A percentile compares a stretch with the other conserved stretches of the same genome.
Evolutionary conservation across 2,888 invertebrate genomes (phyloP).

Genomic region (Trilocha varians): DNA sequence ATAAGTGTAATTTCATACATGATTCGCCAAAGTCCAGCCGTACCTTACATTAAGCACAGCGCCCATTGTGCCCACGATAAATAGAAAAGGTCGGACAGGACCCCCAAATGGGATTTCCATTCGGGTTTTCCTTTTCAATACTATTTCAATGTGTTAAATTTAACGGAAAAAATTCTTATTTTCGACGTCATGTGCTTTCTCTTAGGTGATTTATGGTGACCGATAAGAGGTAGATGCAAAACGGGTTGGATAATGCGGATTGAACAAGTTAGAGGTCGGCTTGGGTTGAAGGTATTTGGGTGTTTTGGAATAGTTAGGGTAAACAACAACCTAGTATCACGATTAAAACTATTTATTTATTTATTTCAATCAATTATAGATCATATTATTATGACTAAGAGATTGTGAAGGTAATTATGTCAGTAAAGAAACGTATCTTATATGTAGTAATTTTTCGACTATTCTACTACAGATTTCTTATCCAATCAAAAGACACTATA

Average conservation of each 20-base stretch:
- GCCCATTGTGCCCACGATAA: conserved; percentile 31
- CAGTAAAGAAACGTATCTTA: too few species aligned
- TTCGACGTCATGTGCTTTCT: conserved; percentile 18
- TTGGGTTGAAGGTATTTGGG: neutral
- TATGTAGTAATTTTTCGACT: too few species aligned
- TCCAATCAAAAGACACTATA: too few species aligned
- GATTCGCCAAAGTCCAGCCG: conserved; percentile 28
- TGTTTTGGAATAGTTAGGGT: neutral
- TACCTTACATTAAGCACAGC: conserved; percentile 24
- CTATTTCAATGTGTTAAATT: conserved; percentile 63
- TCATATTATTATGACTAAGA: too few species aligned
- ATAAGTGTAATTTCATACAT: conserved; percentile 41
- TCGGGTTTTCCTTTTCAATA: conserved; percentile 34
- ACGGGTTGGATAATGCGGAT: neutral
- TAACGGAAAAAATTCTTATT: conserved; percentile 54
- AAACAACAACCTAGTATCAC: too few species aligned
- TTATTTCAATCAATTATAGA: too few species aligned
- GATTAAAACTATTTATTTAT: too few species aligned
- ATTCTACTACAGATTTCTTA: too few species aligned
- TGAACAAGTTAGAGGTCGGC: neutral
- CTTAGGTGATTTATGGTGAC: conserved; percentile 7
- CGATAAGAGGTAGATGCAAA: neutral
- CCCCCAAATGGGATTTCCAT: conserved; percentile 51
- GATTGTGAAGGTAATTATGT: too few species aligned
- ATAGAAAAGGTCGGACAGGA: conserved; percentile 49